Evolutionary conservation across 2,888 invertebrate genomes (phyloP), one percentile per base, ranked within the genome.

Genomic region (Nebria brevicollis): DNA sequence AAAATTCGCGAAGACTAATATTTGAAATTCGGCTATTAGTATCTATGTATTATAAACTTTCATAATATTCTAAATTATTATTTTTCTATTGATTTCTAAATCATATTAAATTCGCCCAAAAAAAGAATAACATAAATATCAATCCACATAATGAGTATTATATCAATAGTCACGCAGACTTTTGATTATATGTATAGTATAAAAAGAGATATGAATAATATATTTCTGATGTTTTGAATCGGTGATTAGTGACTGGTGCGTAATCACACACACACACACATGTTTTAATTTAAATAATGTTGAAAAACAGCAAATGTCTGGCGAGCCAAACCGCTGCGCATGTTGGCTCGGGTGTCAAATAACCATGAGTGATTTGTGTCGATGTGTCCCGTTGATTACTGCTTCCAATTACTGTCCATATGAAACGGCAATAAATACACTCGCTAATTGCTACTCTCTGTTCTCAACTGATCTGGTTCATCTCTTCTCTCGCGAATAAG

Each of bases 351-450:
- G 82, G 82, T 82, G 77, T 83, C 81, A 82, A 82, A 83, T 83
- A 82, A 79, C 82, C 77, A 25, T 34, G 65, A 82, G 82, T 82
- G 83, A 83, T 83, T 82, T 83, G 82, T 83, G 77, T 65, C 80
- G 83, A 83, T 83, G 82, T 84, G 83, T 76, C 76, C 78, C 82
- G 82, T 81, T 83, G 81, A 83, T 84, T 83, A 82, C 83, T 81
- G 77, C 83, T 82, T 83, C 84, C 83, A 84, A 84, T 84, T 84
- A 84, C 84, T 82, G 83, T 78, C 84, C 81, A 82, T 82, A 84
- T 82, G 83, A 83, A 54, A 80, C 83, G 81, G 83, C 83, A 83
- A 84, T 85, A 85, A 85, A 85, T 84, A 84, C 83, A 83, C 75
- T 70, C 66, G 83, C 84, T 85, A 85, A 85, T 85, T 85, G 84